Conservation (phyloP, 2,113 vertebrate species). For the Tringa solitaria region DNA sequence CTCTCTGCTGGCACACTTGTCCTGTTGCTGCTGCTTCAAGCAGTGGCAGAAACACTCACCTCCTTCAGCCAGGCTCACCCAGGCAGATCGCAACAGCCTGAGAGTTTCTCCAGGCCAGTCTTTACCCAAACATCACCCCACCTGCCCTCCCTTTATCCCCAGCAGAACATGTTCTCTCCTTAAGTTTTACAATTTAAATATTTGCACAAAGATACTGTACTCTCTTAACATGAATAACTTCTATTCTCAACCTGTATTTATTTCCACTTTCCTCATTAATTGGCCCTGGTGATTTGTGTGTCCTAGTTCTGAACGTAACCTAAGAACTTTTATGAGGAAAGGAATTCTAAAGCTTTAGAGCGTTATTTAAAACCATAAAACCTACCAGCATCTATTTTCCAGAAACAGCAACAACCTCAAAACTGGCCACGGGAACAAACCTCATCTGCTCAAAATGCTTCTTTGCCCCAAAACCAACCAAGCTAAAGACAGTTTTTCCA, state of each 20-base stretch:
- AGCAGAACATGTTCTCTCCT: neutral
- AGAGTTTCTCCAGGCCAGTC: neutral
- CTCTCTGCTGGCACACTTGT: neutral
- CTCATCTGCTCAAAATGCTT: neutral
- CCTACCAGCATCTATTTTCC: neutral
- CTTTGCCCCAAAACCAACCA: neutral
- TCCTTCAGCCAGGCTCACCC: neutral
- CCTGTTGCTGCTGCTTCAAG: rapidly evolving
- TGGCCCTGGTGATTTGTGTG: neutral
- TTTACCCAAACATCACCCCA: neutral
- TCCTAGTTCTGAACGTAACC: neutral
- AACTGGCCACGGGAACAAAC: neutral
- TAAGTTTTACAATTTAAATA: neutral
- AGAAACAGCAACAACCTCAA: neutral
- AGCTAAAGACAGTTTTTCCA: neutral
- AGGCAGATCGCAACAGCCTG: neutral
- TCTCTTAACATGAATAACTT: neutral
- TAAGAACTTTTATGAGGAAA: neutral
- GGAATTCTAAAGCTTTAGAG: neutral
- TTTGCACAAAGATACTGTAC: neutral
- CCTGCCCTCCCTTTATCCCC: neutral
- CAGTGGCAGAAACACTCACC: neutral
- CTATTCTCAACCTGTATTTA: neutral
- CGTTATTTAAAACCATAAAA: neutral
- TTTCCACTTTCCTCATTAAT: neutral